Conservation (phyloP, 2,113 vertebrate species). For the Coracopsis vasa region DNA sequence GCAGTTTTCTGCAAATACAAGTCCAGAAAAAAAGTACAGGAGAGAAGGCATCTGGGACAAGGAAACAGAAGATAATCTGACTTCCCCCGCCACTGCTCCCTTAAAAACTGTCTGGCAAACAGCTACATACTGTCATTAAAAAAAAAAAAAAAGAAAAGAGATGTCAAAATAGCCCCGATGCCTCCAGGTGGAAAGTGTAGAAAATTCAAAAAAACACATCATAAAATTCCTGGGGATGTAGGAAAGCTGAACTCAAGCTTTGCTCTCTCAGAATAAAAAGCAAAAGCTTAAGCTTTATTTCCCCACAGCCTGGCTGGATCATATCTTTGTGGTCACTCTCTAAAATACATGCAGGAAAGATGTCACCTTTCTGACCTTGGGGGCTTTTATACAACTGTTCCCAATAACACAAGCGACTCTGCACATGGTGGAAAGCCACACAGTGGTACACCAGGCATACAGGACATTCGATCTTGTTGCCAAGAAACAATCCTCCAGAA, state of each 20-base stretch:
- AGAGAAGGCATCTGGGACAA: not conserved
- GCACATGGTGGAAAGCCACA: not conserved
- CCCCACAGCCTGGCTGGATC: not conserved
- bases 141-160: not conserved
- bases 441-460: accelerated
- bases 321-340: not conserved
- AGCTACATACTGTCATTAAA: not conserved
- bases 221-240: not conserved
- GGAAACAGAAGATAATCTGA: not conserved
- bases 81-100: not conserved
- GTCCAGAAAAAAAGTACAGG: not conserved
- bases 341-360: not conserved
- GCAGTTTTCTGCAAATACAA: not conserved
- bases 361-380: accelerated
- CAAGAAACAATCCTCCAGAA: not conserved
- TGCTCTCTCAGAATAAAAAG: not conserved
- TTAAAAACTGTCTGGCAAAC: not conserved
- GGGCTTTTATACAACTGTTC: not conserved
- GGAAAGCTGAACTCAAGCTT: not conserved
- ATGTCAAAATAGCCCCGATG: not conserved
- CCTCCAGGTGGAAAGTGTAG: not conserved
- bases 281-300: not conserved
- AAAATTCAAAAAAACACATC: not conserved
- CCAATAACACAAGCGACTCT: not conserved
- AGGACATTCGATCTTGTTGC: not conserved